Evolutionary conservation across 2,113 vertebrate genomes (phyloP).

Genomic region (Rhineura floridana): DNA sequence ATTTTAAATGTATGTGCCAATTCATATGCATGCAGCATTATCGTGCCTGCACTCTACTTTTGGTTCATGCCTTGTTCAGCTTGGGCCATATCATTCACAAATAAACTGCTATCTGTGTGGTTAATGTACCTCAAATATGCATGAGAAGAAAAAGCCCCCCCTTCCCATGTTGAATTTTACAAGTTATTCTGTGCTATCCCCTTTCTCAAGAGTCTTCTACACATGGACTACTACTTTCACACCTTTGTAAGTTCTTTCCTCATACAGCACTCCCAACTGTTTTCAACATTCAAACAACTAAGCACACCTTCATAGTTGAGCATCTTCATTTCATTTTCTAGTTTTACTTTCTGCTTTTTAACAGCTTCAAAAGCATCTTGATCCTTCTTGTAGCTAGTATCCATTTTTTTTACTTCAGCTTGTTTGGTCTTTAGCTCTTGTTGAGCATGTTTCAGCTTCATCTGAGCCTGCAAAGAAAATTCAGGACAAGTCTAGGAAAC

Average conservation of each 20-base stretch:
- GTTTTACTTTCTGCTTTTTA: constrained; percentile 77
- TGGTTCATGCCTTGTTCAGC: not conserved
- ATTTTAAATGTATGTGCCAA: too few relatives aligned
- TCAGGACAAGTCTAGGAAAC: not conserved
- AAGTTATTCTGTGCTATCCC: not conserved
- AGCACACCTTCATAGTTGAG: constrained; percentile 89
- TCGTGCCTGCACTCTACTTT: not conserved
- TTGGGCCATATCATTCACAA: not conserved
- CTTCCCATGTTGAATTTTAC: not conserved
- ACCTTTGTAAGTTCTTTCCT: not conserved
- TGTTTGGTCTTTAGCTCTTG: constrained; percentile 90
- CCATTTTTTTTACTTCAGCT: constrained; percentile 90
- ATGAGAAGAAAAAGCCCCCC: not conserved
- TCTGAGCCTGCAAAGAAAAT: constrained; percentile 80
- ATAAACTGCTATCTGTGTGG: not conserved
- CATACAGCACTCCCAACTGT: not conserved
- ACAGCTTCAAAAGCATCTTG: constrained; percentile 80
- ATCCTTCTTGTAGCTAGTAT: constrained; percentile 87
- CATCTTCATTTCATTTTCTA: constrained; percentile 83
- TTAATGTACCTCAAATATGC: not conserved
- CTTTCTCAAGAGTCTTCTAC: not conserved
- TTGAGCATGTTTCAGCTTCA: constrained; percentile 91
- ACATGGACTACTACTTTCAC: not conserved
- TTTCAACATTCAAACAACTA: not conserved
- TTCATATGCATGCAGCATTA: not conserved